Conservation (phyloP, 2,888 invertebrate genomes). For the Drosophila anceps region DNA sequence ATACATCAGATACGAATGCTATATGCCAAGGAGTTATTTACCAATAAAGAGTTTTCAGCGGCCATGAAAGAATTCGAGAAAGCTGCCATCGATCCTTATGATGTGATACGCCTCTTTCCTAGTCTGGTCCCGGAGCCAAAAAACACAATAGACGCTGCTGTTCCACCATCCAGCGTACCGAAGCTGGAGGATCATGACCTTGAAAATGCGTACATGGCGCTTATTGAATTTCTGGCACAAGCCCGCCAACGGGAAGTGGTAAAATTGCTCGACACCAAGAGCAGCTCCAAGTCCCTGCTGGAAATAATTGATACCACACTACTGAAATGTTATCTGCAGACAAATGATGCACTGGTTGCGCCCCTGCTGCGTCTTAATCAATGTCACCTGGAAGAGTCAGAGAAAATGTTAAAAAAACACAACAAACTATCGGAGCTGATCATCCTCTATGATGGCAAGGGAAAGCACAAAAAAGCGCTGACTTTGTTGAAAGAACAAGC, state of each 20-base stretch:
- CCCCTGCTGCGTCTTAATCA: constrained; percentile 95
- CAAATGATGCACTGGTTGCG: constrained; percentile 97
- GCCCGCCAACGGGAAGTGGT: constrained; percentile 87
- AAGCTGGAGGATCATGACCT: constrained; percentile 92
- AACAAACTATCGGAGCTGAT: constrained; percentile 97
- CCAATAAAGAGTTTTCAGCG: constrained; percentile 93
- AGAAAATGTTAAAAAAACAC: constrained; percentile 93
- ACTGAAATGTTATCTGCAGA: constrained; percentile 97
- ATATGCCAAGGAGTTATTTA: constrained; percentile 96
- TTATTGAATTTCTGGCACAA: constrained; percentile 95
- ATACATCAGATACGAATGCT: constrained; percentile 95
- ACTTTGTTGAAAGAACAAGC: constrained; percentile 93
- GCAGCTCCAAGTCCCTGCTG: constrained; percentile 86
- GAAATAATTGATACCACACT: constrained; percentile 99
- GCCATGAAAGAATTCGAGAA: constrained; percentile 97
- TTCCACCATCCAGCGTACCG: constrained; percentile 59
- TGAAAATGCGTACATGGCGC: constrained; percentile 94
- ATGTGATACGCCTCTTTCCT: constrained; percentile 97
- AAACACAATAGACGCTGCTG: constrained; percentile 55
- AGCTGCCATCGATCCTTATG: constrained; percentile 96
- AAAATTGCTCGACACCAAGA: constrained; percentile 83
- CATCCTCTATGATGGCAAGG: constrained; percentile 97
- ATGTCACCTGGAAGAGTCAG: constrained; percentile 97
- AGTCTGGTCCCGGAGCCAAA: constrained; percentile 88
- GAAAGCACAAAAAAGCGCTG: constrained; percentile 95